A percentile compares a stretch with the other conserved stretches of the same genome.
Evolutionary conservation across 2,113 vertebrate species (phyloP).

Genomic region (Eptatretus burgeri): DNA sequence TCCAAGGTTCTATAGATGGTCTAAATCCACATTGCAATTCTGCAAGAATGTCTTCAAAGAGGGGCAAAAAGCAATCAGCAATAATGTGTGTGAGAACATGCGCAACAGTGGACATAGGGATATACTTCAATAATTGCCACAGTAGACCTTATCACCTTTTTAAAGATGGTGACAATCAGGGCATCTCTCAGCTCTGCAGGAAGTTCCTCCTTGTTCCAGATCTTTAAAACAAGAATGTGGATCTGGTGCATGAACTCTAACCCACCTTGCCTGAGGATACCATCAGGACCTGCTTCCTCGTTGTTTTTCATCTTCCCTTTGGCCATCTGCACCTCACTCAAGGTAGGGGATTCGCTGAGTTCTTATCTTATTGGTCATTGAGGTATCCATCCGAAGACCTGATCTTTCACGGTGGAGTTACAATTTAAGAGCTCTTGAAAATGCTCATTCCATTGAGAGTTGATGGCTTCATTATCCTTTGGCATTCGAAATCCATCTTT

Average conservation of each 20-base stretch:
- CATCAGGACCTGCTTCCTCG: neutral
- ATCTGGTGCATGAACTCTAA: neutral
- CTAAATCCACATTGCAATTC: neutral
- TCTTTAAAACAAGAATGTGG: neutral
- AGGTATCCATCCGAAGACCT: neutral
- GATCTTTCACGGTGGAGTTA: neutral
- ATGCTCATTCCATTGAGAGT: neutral
- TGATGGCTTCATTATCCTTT: neutral
- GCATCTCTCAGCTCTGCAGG: neutral
- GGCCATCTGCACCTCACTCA: neutral
- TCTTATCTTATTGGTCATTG: neutral
- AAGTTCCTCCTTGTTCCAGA: neutral
- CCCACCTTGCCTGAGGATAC: neutral
- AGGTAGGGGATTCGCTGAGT: neutral
- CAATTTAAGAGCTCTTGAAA: neutral
- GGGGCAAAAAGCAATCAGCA: neutral
- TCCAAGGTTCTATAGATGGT: neutral
- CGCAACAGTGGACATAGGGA: neutral
- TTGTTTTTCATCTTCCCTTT: neutral
- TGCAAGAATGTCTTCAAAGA: neutral
- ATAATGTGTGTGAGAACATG: no score
- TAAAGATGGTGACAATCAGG: constrained; percentile 4
- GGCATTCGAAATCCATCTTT: neutral
- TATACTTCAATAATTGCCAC: neutral
- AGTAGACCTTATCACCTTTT: neutral